Percentiles rank a stretch among this genome's conserved stretches.
Evolutionary conservation across 2,888 invertebrate genomes (phyloP).

Genomic region (Seladonia tumulorum): DNA sequence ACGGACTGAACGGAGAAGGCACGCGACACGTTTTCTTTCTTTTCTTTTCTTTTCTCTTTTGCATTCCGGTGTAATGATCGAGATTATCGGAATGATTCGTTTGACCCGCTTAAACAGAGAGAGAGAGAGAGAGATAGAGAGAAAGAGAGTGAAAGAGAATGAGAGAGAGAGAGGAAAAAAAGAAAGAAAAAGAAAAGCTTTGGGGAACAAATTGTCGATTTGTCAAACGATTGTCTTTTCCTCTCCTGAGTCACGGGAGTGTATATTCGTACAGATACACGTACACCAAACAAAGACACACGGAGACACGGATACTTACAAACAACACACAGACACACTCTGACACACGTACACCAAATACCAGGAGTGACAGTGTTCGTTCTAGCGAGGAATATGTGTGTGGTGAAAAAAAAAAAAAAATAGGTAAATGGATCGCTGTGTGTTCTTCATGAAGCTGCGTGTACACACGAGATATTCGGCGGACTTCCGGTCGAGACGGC

Average conservation of each 20-base stretch:
- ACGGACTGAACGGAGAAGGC: conserved; percentile 59
- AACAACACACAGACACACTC: conserved; percentile 3
- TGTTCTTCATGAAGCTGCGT: conserved; percentile 1
- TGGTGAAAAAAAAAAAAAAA: conserved; percentile 69
- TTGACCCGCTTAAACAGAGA: background rate
- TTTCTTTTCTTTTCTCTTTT: conserved; percentile 53
- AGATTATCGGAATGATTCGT: background rate
- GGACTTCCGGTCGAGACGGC: background rate
- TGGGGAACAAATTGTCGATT: background rate
- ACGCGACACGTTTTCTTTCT: conserved; percentile 57
- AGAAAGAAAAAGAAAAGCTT: background rate
- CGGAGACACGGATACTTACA: background rate
- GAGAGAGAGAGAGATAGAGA: background rate
- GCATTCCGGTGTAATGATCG: conserved; percentile 41
- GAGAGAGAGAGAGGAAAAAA: background rate
- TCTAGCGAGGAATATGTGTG: conserved; percentile 72
- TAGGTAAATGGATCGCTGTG: conserved; percentile 43
- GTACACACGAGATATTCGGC: background rate
- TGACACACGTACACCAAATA: conserved; percentile 28
- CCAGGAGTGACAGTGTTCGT: conserved; percentile 77
- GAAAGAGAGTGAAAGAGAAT: background rate
- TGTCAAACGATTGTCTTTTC: background rate
- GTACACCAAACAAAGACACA: background rate
- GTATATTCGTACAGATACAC: conserved; percentile 18
- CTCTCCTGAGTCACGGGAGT: conserved; percentile 7